Evolutionary conservation across 2,113 vertebrate species (phyloP), one percentile per base, ranked within the genome.

Genomic region (Cavia aperea): DNA sequence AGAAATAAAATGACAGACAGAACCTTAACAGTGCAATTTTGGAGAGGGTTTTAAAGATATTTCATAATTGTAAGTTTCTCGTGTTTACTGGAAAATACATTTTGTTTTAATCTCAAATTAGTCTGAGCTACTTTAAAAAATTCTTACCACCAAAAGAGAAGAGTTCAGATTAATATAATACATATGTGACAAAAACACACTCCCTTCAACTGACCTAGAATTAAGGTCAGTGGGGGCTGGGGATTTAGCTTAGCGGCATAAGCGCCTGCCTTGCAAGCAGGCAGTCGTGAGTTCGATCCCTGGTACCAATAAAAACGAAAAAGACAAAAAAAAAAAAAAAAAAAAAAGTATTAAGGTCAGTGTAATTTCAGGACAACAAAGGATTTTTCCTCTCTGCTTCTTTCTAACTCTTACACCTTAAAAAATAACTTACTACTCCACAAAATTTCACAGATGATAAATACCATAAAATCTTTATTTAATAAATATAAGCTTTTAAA

Each of bases 401-500:
- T 66, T 1, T 1, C 65, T 77, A 1, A 63, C 51, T 81, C 31
- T 82, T 36, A 13, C 3, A 89, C 18, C 14, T 91, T 86, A 92
- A 77, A 70, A 95, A 90, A 70, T 14, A 54, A 68, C 65, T 75
- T 89, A 78, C 19, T 33, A 79, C 49, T 63, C 68, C 24, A 11
- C 68, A 82, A 56, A 23, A 4, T 70, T 83, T 79, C 51, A 79
- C 82, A 91, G 75, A 91, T 7, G 31, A 21, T 33, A 63, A 36
- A 21, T 33, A 63, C 29, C 36, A 56, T 26, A 78, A 39, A 92
- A 75, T 54, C 26, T 72, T 92, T 3, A 54, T n/a, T 54, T 93
- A 26, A 89, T 18, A 92, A 93, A 51, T 65, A 73, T 49, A 88
- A 94, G 39, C 81, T 39, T 84, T 92, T 95, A 39, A 82, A 94